Evolutionary conservation across 30 jellyfish, hydroid and myxozoan genomes (phyloP), one percentile per base, ranked within the genome.

Genomic region (Haliclystus octoradiatus): DNA sequence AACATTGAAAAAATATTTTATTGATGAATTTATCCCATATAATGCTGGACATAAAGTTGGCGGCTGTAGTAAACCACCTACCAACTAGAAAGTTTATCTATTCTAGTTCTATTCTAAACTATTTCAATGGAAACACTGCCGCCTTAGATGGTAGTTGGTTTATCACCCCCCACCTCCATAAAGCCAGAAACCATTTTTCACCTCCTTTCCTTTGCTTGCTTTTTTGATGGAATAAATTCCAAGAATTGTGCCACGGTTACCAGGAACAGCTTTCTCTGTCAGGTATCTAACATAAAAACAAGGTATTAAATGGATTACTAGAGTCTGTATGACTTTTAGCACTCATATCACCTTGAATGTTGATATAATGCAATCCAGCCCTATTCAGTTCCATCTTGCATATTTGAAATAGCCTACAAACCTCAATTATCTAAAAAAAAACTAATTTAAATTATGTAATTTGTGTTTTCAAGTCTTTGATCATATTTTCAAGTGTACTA

Each of bases 251-350:
- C 83, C 81, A 61, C 95, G 50, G 61, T 81, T 90, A 15, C 99
- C 99, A 28, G 99, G 99, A n/a, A 78, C 95, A 23, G 83, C 94
- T 64, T 74, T 75, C 66, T 90, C 99, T 5, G 93, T 79, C 76
- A 90, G 72, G 52, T 90, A 82, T 51, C 97, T 87, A 34, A 12
- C 30, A 27, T 5, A 68, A 40, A 65, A 22, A 14, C 22, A 49
- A 0, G n/a, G n/a, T n/a, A n/a, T n/a, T n/a, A n/a, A n/a, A n/a
- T n/a, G n/a, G n/a, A n/a, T n/a, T n/a, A n/a, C n/a, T n/a, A n/a
- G n/a, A n/a, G n/a, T n/a, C n/a, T n/a, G n/a, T n/a, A n/a, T n/a
- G n/a, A n/a, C n/a, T n/a, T n/a, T n/a, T n/a, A n/a, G n/a, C n/a
- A n/a, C n/a, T n/a, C n/a, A n/a, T n/a, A n/a, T n/a, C n/a, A n/a